Base-by-base conservation (phyloP, 2,797 vertebrate species). In the Sardinella longiceps region DNA sequence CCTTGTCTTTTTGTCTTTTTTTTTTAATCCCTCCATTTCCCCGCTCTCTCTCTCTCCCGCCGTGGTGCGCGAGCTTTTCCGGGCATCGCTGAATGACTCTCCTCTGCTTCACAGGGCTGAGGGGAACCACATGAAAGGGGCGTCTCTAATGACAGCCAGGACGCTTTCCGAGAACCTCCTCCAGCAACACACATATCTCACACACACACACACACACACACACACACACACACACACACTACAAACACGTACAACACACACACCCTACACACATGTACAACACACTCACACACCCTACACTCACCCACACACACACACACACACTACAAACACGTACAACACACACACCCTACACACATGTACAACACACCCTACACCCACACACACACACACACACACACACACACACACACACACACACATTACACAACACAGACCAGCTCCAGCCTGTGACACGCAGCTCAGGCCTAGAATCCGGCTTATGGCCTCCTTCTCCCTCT, bases 71-170 rank as follows among this genome's bases (percentile, higher is more conserved):
- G 3, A 9, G 33, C 33, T 77, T 77, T 77, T 77, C 70, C 37
- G 33, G 70, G 70, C 70, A 39, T 77, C 20, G 33, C 70, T 77
- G 70, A 43, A 77, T 63, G 87, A 48, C 74, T 74, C 37, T 81
- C 39, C 7, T 74, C 80, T 85, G 81, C 81, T 87, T 89, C 82
- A 87, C 77, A 80, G 84, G 83, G 85, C 85, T 87, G 81, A 66
- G 48, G 56, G 81, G 83, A 88, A 86, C 88, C 87, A 89, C 88
- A 89, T 88, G 86, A 89, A 89, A 88, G 87, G 37, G 84, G 83
- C 83, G 33, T 25, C 5, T 60, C 87, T 86, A 81, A 85, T 58
- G 85, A 85, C 81, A 85, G 87, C 83, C 84, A 87, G 86, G 48
- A 53, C 33, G 81, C 81, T 86, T 88, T 82, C 88, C 85, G 86